phyloP scores from a whole-genome alignment of 2,888 invertebrate species.

The Elysia crispata region DNA sequence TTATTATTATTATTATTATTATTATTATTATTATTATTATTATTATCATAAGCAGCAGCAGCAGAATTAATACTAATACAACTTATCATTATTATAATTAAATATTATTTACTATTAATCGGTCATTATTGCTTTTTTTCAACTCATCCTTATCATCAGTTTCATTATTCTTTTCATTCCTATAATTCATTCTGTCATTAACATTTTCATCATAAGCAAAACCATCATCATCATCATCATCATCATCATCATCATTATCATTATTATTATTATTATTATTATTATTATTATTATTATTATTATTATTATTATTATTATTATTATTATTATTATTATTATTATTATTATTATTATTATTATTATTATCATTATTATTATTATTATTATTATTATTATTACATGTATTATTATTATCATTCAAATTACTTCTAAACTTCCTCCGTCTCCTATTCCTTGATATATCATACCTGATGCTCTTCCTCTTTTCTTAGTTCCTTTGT shows the following conservation, averaged over 20 bases:
- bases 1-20: not conserved
- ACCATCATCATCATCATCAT: conserved; percentile 16
- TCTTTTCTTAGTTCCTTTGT: too few species aligned
- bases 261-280: not conserved
- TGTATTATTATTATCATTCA: too few species aligned
- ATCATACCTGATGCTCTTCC: too few species aligned
- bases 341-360: conserved; percentile 3
- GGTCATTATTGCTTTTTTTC: too few species aligned
- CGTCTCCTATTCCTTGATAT: too few species aligned
- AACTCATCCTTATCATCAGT: too few species aligned
- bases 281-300: not conserved
- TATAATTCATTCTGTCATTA: too few species aligned
- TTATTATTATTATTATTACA: too few species aligned
- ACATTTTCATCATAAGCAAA: not conserved
- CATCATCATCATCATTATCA: conserved; percentile 16
- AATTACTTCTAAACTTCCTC: too few species aligned
- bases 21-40: not conserved
- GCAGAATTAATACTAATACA: not conserved
- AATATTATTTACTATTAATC: too few species aligned
- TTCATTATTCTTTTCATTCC: too few species aligned
- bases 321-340: conserved; percentile 2
- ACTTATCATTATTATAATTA: not conserved
- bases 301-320: too few species aligned
- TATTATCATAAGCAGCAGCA: not conserved
- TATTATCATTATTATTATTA: not conserved